Evolutionary conservation across 1,140 invertebrate genomes (phyloP).

Genomic region (Cydia fagiglandana): DNA sequence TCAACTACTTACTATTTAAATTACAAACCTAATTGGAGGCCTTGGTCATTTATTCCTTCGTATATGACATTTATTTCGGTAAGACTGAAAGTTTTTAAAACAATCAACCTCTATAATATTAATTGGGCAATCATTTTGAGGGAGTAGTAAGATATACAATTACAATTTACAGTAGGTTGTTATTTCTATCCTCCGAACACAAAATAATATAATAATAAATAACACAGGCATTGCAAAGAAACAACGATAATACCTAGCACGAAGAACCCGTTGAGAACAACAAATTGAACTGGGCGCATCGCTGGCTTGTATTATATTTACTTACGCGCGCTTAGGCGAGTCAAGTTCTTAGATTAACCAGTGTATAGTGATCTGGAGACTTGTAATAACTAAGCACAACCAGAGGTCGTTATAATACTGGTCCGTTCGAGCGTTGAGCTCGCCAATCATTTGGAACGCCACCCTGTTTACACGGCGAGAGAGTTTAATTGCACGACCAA

Average conservation of each 20-base stretch:
- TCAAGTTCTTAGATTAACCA: no score
- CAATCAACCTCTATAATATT: no score
- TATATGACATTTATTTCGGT: no score
- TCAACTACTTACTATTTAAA: no score
- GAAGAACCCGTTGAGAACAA: not conserved
- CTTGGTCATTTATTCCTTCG: no score
- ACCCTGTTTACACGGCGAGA: slow-evolving; percentile 56
- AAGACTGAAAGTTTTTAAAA: no score
- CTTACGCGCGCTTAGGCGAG: slow-evolving; percentile 39
- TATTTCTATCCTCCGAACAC: not conserved
- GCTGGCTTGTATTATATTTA: not conserved
- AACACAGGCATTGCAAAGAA: not conserved
- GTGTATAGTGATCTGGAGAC: no score
- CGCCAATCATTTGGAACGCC: not conserved
- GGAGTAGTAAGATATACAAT: not conserved
- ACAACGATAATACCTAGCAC: not conserved
- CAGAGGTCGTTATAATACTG: no score
- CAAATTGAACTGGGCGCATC: slow-evolving; percentile 10
- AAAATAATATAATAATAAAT: not conserved
- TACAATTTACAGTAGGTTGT: slow-evolving; percentile 8
- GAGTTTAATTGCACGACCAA: slow-evolving; percentile 66
- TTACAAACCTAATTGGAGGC: no score
- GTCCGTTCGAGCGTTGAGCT: slow-evolving; percentile 38
- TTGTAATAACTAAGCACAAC: no score
- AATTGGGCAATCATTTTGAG: no score